phyloP scores from a whole-genome alignment of 1,140 invertebrate species.

The Lordiphosa mommai region DNA sequence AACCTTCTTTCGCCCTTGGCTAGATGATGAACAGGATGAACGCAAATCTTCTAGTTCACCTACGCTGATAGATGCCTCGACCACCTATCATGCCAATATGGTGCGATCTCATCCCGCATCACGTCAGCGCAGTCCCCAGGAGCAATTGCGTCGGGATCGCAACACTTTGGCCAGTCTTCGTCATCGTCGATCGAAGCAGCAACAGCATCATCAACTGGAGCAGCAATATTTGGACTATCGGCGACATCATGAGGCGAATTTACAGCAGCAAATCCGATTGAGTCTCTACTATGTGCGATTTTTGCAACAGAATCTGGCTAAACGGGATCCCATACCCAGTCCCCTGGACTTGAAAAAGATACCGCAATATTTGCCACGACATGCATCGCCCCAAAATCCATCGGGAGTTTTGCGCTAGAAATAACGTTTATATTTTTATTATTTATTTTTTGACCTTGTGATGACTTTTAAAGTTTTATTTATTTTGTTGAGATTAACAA shows the following conservation, averaged over 20 bases:
- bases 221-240: conserved; percentile 35
- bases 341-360: conserved; percentile 3
- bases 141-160: conserved; percentile 50
- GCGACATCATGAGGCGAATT: conserved; percentile 31
- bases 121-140: conserved; percentile 45
- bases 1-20: conserved; percentile 53
- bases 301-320: conserved; percentile 41
- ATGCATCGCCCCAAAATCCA: conserved; percentile 15
- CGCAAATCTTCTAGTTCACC: not conserved
- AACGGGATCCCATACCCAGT: conserved; percentile 8
- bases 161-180: conserved; percentile 47
- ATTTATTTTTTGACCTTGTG: conserved; percentile 24
- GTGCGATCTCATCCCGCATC: conserved; percentile 25
- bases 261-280: conserved; percentile 51
- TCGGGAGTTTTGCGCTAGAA: conserved; percentile 8
- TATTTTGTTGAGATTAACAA: conserved; percentile 37
- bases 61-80: conserved; percentile 4
- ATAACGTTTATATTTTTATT: not conserved
- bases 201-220: conserved; percentile 39
- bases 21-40: conserved; percentile 26
- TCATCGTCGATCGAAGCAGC: conserved; percentile 40
- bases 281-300: conserved; percentile 56
- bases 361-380: not conserved
- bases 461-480: conserved; percentile 41
- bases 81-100: conserved; percentile 49